These are phyloP conservation scores for Bombycilla garrulus DNA, from an alignment of 2,113 vertebrate species.

Conservation along the genomic window DNA sequence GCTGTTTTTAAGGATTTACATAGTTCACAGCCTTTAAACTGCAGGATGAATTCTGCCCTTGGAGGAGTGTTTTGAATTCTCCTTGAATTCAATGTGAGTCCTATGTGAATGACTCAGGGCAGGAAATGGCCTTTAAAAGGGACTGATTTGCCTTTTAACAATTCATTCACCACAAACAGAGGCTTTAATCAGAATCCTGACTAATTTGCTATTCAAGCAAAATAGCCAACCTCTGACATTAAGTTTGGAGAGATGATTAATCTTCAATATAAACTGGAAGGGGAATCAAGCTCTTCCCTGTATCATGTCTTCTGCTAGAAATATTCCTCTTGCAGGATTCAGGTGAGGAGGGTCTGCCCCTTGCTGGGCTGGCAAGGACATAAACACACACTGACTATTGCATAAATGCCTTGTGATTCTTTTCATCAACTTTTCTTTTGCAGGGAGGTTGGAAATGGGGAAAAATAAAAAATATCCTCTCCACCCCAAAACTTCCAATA, in stretches of 20 bases:
- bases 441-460: background rate
- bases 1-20: background rate
- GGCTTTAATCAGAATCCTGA: background rate
- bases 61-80: background rate
- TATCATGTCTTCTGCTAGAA: background rate
- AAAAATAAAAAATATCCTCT: background rate
- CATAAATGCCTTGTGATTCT: background rate
- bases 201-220: constrained; percentile 3
- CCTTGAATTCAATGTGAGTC: background rate
- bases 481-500: background rate
- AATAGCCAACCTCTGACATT: background rate
- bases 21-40: background rate
- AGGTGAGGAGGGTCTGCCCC: background rate
- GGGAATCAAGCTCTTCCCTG: background rate
- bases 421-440: background rate
- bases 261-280: background rate
- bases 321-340: background rate
- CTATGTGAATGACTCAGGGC: background rate
- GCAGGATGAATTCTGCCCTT: background rate
- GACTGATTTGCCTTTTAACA: background rate
- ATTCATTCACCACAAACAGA: background rate
- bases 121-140: constrained; percentile 25
- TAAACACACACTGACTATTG: background rate
- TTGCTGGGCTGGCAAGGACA: background rate
- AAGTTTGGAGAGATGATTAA: background rate